Percentiles rank a stretch among this genome's conserved stretches.
Evolutionary conservation across 1,140 invertebrate genomes (phyloP).

Genomic region (silkworm (Bombyx mori)): ASM3026992v2 NC_085113.1:9233001-9233500

Average conservation of each 20-base stretch:
- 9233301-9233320: slow-evolving; percentile 63
- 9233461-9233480: too few species aligned
- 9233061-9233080: too few species aligned
- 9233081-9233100: too few species aligned
- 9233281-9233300: slow-evolving; percentile 57
- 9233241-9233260: slow-evolving; percentile 51
- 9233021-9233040: too few species aligned
- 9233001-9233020: too few species aligned
- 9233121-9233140: too few species aligned
- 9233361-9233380: slow-evolving; percentile 43
- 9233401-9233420: not conserved
- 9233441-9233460: too few species aligned
- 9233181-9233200: slow-evolving; percentile 3
- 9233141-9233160: not conserved
- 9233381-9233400: slow-evolving; percentile 7
- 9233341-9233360: slow-evolving; percentile 10
- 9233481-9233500: too few species aligned
- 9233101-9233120: too few species aligned
- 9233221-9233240: slow-evolving; percentile 44
- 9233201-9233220: slow-evolving; percentile 18
- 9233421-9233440: not conserved
- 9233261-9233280: slow-evolving; percentile 56
- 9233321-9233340: slow-evolving; percentile 51
- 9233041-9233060: too few species aligned
- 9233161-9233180: not conserved